Conservation (phyloP, 2,113 vertebrate species). For the Aspiorhynchus laticeps region DNA sequence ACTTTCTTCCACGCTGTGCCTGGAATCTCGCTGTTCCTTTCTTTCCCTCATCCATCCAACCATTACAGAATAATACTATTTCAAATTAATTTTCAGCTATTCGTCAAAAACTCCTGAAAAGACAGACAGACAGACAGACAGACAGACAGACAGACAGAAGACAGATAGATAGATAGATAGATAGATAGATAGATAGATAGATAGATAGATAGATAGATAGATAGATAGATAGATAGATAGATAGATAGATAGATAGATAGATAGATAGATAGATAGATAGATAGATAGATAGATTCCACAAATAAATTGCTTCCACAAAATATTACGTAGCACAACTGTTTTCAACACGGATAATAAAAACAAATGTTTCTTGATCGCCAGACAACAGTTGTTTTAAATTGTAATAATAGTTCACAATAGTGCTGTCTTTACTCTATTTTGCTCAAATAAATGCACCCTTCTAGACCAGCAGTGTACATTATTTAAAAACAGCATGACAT, state of each 20-base stretch:
- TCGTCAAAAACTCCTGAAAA: too few relatives aligned
- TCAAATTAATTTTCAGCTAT: too few relatives aligned
- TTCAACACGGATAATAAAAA: background rate
- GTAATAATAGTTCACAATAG: background rate
- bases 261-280: too few relatives aligned
- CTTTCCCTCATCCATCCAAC: slow-evolving; percentile 2
- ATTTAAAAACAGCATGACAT: background rate
- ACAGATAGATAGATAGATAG: too few relatives aligned
- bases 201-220: too few relatives aligned
- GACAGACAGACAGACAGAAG: too few relatives aligned
- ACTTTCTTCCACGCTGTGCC: background rate
- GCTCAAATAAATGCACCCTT: background rate
- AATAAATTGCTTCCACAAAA: background rate
- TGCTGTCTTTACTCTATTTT: background rate
- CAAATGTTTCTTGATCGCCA: background rate
- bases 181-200: too few relatives aligned
- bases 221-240: too few relatives aligned
- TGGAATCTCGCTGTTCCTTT: background rate
- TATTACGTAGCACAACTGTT: background rate
- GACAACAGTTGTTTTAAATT: background rate
- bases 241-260: too few relatives aligned
- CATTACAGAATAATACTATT: background rate
- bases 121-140: too few relatives aligned
- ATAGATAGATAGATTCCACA: too few relatives aligned
- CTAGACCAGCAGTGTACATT: background rate